These are phyloP conservation scores for Acronicta alni DNA, from an alignment of 2,888 invertebrate species.

Conservation along the genomic window DNA sequence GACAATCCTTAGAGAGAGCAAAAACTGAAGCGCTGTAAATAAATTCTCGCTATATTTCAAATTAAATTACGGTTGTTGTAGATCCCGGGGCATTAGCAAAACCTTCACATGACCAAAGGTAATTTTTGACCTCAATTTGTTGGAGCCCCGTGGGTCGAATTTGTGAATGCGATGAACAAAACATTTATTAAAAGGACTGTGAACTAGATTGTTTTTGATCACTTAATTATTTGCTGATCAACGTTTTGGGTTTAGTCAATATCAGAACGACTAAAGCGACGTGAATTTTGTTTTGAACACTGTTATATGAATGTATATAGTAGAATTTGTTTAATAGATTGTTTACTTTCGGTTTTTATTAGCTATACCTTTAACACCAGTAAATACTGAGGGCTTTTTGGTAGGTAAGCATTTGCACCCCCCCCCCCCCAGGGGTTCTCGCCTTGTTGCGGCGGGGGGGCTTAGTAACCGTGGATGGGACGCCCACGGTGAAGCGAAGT, in stretches of 20 bases:
- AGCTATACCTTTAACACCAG: no score
- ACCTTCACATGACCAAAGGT: constrained; percentile 50
- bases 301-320: no score
- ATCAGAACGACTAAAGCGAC: no score
- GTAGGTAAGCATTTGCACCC: no score
- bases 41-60: constrained; percentile 57
- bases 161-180: constrained; percentile 28
- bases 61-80: constrained; percentile 53
- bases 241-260: constrained; percentile 1
- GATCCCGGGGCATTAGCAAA: constrained; percentile 44
- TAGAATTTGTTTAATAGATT: no score
- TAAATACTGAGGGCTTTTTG: no score
- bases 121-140: constrained; percentile 57
- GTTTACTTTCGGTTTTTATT: no score
- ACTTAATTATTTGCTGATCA: constrained; percentile 6
- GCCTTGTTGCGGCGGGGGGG: no score
- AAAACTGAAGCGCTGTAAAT: constrained; percentile 30
- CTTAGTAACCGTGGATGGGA: no score
- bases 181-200: constrained; percentile 7
- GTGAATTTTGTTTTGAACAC: no score
- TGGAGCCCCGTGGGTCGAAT: constrained; percentile 27
- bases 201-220: constrained; percentile 14
- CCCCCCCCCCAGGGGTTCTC: no score
- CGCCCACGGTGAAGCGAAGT: no score
- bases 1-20: constrained; percentile 23